Percentiles rank a stretch among this genome's conserved stretches.
Evolutionary conservation across 2,113 vertebrate genomes (phyloP).

Genomic region (Antechinus flavipes): DNA sequence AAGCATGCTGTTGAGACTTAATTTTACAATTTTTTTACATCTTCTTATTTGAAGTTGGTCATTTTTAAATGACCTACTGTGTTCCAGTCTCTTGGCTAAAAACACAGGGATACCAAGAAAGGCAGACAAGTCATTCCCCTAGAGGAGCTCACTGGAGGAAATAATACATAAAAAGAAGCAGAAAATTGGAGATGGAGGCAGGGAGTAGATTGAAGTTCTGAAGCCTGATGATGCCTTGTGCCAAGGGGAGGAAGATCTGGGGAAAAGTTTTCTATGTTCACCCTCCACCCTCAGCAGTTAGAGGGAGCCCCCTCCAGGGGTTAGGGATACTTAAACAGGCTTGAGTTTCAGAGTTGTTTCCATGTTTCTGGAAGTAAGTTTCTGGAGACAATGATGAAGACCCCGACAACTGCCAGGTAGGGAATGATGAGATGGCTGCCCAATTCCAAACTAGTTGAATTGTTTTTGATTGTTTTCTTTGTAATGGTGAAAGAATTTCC

Average conservation of each 20-base stretch:
- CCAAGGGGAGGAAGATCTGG: not conserved
- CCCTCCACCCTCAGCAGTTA: not conserved
- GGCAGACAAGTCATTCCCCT: not conserved
- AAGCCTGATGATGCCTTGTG: not conserved
- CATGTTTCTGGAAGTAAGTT: not conserved
- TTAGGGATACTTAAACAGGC: not conserved
- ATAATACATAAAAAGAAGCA: not conserved
- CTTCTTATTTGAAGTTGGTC: not conserved
- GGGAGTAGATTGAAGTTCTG: not conserved
- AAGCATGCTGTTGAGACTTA: constrained; percentile 19
- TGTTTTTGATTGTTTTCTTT: constrained; percentile 38
- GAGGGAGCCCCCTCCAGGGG: not conserved
- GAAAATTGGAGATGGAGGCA: not conserved
- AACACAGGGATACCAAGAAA: not conserved
- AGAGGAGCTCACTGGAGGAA: not conserved
- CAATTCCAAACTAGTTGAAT: not conserved
- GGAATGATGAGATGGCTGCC: not conserved
- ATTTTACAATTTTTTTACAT: constrained; percentile 50
- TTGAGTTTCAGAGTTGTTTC: not conserved
- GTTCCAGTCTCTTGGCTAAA: not conserved
- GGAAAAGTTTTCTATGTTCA: not conserved
- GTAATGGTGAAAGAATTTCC: constrained; percentile 35
- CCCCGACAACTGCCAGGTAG: not conserved
- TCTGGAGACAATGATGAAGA: not conserved
- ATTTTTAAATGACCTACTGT: not conserved